phyloP scores from a whole-genome alignment of 2,113 vertebrate genomes.

The Dasyornis broadbenti region DNA sequence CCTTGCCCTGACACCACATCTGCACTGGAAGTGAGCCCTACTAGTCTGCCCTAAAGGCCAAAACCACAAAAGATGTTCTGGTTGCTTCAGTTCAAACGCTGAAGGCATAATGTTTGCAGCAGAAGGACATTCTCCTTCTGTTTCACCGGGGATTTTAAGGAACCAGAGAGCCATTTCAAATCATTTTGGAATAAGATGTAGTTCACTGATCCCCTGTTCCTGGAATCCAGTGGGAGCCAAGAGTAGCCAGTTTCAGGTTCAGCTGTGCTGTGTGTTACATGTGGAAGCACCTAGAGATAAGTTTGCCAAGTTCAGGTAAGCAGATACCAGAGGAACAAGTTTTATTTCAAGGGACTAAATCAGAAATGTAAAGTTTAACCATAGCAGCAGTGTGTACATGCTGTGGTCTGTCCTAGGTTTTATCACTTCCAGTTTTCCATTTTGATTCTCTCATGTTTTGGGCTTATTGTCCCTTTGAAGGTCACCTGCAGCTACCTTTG shows the following conservation, averaged over 20 bases:
- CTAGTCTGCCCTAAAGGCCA: background rate
- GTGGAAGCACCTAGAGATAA: background rate
- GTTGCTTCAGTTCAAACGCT: background rate
- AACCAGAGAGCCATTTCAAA: background rate
- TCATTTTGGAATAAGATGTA: background rate
- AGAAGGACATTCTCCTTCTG: background rate
- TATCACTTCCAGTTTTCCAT: background rate
- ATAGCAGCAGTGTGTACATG: background rate
- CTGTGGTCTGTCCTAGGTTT: background rate
- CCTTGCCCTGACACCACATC: background rate
- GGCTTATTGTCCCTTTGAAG: constrained; percentile 11
- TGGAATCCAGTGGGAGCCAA: background rate
- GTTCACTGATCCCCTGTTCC: background rate
- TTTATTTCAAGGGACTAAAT: background rate
- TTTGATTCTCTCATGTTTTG: background rate
- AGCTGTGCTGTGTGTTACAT: background rate
- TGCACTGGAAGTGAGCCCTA: background rate
- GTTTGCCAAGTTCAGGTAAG: background rate
- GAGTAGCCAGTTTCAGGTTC: background rate
- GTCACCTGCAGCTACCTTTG: constrained; percentile 34
- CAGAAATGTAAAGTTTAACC: background rate
- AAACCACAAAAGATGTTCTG: background rate
- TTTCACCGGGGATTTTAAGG: background rate
- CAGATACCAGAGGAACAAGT: accelerated
- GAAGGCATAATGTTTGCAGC: background rate